Evolutionary conservation across 2,888 invertebrate species (phyloP).

Genomic region (Sinotaia quadrata): DNA sequence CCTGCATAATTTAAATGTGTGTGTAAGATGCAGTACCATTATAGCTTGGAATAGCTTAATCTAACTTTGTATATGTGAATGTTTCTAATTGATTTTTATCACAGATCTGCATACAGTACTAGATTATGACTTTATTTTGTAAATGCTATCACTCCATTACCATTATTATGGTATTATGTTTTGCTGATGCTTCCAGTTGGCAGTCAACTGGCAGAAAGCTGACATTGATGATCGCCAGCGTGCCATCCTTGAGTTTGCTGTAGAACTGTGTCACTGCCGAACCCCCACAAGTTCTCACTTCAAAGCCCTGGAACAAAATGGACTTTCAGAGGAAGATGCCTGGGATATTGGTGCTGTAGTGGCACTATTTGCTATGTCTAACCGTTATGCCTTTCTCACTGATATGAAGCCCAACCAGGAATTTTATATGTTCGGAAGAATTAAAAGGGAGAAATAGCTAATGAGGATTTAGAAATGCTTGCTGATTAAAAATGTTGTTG

Average conservation of each 20-base stretch:
- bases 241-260: conserved; percentile 61
- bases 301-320: conserved; percentile 49
- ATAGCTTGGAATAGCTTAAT: too few species aligned
- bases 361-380: conserved; percentile 63
- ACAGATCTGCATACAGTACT: too few species aligned
- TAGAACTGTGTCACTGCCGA: conserved; percentile 52
- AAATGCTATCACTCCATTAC: too few species aligned
- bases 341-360: conserved; percentile 66
- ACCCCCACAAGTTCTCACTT: conserved; percentile 50
- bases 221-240: conserved; percentile 55
- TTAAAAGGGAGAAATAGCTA: too few species aligned
- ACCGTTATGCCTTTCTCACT: conserved; percentile 60
- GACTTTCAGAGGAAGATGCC: conserved; percentile 58
- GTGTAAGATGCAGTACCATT: too few species aligned
- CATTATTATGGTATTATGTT: neutral
- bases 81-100: too few species aligned
- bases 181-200: conserved; percentile 45
- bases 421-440: conserved; percentile 61
- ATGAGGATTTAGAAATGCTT: too few species aligned
- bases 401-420: conserved; percentile 62
- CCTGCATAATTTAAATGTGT: too few species aligned
- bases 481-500: too few species aligned
- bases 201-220: conserved; percentile 58
- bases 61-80: too few species aligned
- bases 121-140: too few species aligned